Conservation (phyloP, 2,113 vertebrate genomes). For the Vulpes lagopus region DNA sequence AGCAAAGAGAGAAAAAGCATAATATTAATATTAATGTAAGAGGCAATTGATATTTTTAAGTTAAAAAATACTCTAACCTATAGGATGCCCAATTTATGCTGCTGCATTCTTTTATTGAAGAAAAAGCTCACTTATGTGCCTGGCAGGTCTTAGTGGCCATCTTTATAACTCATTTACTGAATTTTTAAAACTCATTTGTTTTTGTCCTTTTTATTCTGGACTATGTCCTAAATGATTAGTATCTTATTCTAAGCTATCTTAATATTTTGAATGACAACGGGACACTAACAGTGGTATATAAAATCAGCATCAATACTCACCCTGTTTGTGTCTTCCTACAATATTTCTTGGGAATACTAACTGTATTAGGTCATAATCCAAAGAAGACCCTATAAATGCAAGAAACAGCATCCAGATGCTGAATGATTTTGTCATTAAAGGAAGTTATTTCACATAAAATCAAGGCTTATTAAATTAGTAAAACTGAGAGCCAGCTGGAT, state of each 20-base stretch:
- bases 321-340: not conserved
- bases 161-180: not conserved
- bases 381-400: not conserved
- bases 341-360: not conserved
- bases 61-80: not conserved
- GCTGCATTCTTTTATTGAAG: not conserved
- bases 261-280: not conserved
- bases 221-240: not conserved
- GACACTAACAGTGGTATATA: not conserved
- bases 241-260: not conserved
- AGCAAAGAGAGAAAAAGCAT: not conserved
- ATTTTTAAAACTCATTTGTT: not conserved
- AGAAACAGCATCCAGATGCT: not conserved
- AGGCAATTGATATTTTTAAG: not conserved
- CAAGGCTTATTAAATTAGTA: not conserved
- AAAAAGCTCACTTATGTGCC: not conserved
- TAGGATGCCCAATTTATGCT: not conserved
- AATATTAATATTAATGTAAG: not conserved
- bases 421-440: not conserved
- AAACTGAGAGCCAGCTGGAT: not conserved
- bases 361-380: not conserved
- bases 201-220: not conserved
- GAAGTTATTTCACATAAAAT: not conserved
- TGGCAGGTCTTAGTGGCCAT: not conserved
- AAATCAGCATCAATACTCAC: not conserved